Base-by-base conservation (phyloP, 2,888 invertebrate species). In the Drosophila infuscata region DNA sequence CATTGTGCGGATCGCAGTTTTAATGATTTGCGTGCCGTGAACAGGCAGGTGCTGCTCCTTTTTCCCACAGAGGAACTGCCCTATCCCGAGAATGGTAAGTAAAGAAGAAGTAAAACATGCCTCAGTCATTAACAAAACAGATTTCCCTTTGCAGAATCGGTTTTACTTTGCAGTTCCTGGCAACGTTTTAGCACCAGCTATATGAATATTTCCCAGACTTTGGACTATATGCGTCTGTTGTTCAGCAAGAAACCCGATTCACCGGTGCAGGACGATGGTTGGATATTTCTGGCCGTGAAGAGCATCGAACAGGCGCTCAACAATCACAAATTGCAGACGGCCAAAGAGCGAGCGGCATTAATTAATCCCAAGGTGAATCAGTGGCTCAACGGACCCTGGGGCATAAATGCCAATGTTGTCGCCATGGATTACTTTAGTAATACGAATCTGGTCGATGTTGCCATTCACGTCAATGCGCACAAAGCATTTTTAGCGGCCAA, bases 371-470 rank as follows among this genome's bases (percentile, higher is more conserved):
- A 96, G 85, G 94, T 97, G 0, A 95, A 96, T 0, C 93, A 94
- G 36, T 96, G 96, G 94, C 95, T 97, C 29, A 91, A 94, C 59
- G 95, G 95, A 8, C 94, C 94, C 48, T 96, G 96, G 96, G 94
- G 95, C 53, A 92, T 94, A 17, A 94, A 94, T 63, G 95, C 95
- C 12, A 97, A 96, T 91, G 95, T 96, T 33, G 94, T 97, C 3
- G 95, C 96, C 1, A 94, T 96, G 8, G 97, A 97, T 92, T 97
- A 95, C 91, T 96, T 96, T 88, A 94, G 96, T 72, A 95, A 95
- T 25, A 96, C 95, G 52, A 96, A 96, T 90, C 94, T 97, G 36
- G 94, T 96, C 52, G 96, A 96, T 87, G 92, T 95, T 49, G 95
- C 96, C 2, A 95, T 96, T 83, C 94, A 94, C 67, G 92, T 94